Evolutionary conservation across 2,113 vertebrate genomes (phyloP).

Genomic region (Sciurus niger): DNA sequence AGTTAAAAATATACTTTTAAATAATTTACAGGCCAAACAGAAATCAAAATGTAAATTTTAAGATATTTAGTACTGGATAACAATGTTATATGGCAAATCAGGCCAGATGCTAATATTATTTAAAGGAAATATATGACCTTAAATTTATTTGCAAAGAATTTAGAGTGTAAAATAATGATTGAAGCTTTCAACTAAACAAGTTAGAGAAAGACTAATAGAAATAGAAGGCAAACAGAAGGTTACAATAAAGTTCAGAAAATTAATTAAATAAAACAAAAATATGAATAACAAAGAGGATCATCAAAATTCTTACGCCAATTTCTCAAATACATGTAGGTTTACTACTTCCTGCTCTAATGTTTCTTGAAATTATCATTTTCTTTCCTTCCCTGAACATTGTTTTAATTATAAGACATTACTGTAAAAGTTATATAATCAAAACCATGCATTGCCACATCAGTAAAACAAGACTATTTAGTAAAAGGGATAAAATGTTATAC

Average conservation of each 20-base stretch:
- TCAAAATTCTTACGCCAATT: not conserved
- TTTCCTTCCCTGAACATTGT: not conserved
- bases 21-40: slow-evolving; percentile 15
- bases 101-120: not conserved
- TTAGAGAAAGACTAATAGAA: slow-evolving; percentile 23
- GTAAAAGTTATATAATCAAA: slow-evolving; percentile 30
- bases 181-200: not conserved
- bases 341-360: not conserved
- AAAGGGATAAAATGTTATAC: not conserved
- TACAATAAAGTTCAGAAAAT: slow-evolving; percentile 21
- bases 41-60: slow-evolving; percentile 46
- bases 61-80: not conserved
- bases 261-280: not conserved
- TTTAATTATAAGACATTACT: not conserved
- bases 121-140: not conserved
- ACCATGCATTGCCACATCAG: not conserved
- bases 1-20: slow-evolving; percentile 15
- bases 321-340: not conserved
- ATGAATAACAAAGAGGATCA: not conserved
- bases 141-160: slow-evolving; percentile 9
- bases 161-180: not conserved
- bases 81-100: not conserved
- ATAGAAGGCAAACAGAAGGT: not conserved
- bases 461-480: not conserved
- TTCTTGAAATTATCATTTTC: not conserved